Percentiles rank a stretch among this genome's conserved stretches.
Evolutionary conservation across 2,797 vertebrate genomes (phyloP).

Genomic region (Alfaro cultratus): DNA sequence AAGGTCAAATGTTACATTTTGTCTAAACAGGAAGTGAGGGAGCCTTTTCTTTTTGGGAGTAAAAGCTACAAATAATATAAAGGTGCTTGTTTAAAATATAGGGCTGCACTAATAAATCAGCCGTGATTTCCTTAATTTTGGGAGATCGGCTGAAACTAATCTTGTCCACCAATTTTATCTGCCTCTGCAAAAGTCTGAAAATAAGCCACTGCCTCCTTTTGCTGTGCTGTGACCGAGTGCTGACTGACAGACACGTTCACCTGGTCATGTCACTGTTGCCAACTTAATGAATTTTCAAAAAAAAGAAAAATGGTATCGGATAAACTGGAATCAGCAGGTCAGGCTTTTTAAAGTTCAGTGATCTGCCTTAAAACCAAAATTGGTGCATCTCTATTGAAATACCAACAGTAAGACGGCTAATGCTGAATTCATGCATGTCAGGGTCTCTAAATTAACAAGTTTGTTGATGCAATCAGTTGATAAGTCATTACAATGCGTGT

Average conservation of each 20-base stretch:
- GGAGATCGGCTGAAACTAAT: background rate
- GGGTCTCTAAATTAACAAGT: background rate
- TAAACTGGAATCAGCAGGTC: background rate
- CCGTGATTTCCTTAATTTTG: background rate
- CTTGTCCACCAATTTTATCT: background rate
- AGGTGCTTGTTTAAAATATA: too few relatives aligned
- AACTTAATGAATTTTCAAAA: background rate
- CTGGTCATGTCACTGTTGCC: background rate
- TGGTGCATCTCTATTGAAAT: background rate
- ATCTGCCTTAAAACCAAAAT: background rate
- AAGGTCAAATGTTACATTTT: background rate
- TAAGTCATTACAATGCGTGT: background rate
- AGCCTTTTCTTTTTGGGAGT: background rate
- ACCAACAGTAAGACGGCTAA: background rate
- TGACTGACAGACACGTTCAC: background rate
- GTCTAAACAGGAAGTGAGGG: background rate
- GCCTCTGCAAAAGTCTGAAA: background rate
- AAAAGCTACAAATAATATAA: background rate
- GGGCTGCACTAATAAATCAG: background rate
- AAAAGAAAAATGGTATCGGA: background rate
- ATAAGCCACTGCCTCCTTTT: background rate
- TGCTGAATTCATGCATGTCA: background rate
- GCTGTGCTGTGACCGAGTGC: background rate
- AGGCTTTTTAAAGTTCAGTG: background rate
- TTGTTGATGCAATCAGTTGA: background rate